phyloP scores from a whole-genome alignment of 2,113 vertebrate genomes.

The Pseudopipra pipra region DNA sequence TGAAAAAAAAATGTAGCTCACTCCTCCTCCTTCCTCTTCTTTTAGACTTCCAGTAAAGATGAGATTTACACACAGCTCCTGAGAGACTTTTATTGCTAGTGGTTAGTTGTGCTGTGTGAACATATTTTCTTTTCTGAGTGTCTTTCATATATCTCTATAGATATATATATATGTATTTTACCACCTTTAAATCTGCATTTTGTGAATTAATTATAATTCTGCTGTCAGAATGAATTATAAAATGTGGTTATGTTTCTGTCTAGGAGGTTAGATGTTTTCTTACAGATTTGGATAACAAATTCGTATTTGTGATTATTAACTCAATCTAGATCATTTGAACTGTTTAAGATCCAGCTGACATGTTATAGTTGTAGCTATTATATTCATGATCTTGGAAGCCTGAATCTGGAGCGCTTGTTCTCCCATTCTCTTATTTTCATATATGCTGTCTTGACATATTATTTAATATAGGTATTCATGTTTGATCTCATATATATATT shows the following conservation, averaged over 20 bases:
- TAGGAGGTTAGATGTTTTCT: not conserved
- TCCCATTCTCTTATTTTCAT: not conserved
- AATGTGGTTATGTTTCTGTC: not conserved
- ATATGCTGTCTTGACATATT: not conserved
- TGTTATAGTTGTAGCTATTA: not conserved
- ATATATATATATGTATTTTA: not conserved
- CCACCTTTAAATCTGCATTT: constrained; percentile 25
- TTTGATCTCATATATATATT: not conserved
- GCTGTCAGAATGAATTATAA: not conserved
- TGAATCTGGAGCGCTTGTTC: not conserved
- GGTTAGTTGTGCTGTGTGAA: not conserved
- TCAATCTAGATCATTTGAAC: not conserved
- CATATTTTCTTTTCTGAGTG: constrained; percentile 16
- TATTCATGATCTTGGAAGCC: not conserved
- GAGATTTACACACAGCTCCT: constrained; percentile 18
- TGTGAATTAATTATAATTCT: not conserved
- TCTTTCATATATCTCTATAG: not conserved
- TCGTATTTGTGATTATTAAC: not conserved
- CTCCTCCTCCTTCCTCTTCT: not conserved
- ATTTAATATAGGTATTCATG: not conserved
- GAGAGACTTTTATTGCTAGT: not conserved
- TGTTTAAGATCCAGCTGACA: not conserved
- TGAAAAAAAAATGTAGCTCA: not conserved
- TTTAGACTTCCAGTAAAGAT: constrained; percentile 38
- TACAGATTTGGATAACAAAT: not conserved